Evolutionary conservation across 2,113 vertebrate genomes (phyloP).

Genomic region (Corythaeola cristata): DNA sequence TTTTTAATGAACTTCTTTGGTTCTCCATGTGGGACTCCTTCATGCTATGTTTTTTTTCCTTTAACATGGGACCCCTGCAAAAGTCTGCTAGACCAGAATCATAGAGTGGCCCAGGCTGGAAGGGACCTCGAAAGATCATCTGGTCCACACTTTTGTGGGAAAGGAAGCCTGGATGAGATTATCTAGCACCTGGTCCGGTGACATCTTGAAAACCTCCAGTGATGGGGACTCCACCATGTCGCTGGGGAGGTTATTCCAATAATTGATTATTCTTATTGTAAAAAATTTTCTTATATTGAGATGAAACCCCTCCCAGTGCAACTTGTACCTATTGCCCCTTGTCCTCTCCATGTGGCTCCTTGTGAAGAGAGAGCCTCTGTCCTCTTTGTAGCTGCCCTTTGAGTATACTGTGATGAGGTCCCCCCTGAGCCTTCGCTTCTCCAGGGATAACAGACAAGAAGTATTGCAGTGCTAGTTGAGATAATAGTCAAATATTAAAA

Average conservation of each 20-base stretch:
- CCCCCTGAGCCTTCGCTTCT: not conserved
- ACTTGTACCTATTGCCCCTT: not conserved
- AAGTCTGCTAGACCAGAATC: not conserved
- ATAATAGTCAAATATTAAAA: not conserved
- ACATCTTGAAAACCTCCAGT: not conserved
- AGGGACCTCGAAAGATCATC: not conserved
- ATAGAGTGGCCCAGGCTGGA: not conserved
- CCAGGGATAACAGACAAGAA: not conserved
- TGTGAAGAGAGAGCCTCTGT: not conserved
- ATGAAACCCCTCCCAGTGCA: not conserved
- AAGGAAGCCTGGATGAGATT: not conserved
- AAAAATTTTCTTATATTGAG: not conserved
- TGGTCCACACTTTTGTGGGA: not conserved
- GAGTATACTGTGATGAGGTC: not conserved
- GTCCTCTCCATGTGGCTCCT: not conserved
- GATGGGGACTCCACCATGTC: not conserved
- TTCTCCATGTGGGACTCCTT: not conserved
- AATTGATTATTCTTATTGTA: not conserved
- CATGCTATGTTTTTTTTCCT: not conserved
- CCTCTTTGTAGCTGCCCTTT: not conserved
- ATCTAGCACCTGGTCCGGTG: not conserved
- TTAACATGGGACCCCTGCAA: not conserved
- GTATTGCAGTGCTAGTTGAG: not conserved
- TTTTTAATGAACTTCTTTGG: not conserved
- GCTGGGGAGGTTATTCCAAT: not conserved